Evolutionary conservation across 2,888 invertebrate genomes (phyloP), one percentile per base, ranked within the genome.

Genomic region (Rhagium mordax): DNA sequence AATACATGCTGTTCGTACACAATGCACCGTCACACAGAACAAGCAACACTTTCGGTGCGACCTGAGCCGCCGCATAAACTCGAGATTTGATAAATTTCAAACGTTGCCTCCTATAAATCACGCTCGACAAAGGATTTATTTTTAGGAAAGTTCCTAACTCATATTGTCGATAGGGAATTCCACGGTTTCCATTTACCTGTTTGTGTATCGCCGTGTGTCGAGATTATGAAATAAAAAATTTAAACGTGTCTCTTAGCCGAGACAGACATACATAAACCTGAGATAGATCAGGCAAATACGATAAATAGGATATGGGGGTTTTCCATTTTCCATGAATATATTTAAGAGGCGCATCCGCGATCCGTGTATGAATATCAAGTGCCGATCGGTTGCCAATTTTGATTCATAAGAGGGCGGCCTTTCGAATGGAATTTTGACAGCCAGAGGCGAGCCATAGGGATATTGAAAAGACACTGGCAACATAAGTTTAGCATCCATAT

Each of bases 81-180:
- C 21, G 21, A 21, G 53, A 21, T 53, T 53, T 53, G 53, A 53
- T 53, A 53, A 53, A 53, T 53, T 53, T 53, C 53, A 5, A 53
- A 53, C 53, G 18, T 53, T 53, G 53, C 21, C 8, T 53, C 21
- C 21, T 21, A 53, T 53, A 53, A 53, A 53, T 53, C 53, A 53
- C 13, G 21, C 4, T 29, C 16, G 29, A 59, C 47, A 62, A 62
- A 24, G 47, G 20, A 62, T 62, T 62, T 62, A 62, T 62, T 62
- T 62, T 62, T 62, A 62, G 62, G 47, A 62, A 48, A 62, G 62
- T 48, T 48, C 62, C 48, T 48, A 53, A 41, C 62, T 48, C 62
- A 33, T 60, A 13, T 13, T 13, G 21, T 62, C 24, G 15, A 62
- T 20, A 62, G 62, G 48, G 21, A 62, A 62, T 62, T 62, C 47